phyloP scores from a whole-genome alignment of 2,888 invertebrate species.

The Schizotus pectinicornis region DNA sequence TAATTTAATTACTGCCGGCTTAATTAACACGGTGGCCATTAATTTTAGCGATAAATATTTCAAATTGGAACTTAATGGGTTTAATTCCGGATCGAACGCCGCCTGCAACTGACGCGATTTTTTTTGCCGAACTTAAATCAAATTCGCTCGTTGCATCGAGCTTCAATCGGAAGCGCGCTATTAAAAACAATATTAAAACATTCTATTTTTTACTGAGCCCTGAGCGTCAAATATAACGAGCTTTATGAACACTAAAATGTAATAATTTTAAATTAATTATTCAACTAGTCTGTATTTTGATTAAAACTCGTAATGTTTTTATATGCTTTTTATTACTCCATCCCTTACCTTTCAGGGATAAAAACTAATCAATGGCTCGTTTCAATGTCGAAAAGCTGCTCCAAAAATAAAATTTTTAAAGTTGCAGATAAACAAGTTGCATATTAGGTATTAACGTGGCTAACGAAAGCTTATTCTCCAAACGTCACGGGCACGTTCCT shows the following conservation, averaged over 20 bases:
- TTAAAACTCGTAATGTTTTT: slow-evolving; percentile 22
- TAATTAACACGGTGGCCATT: slow-evolving; percentile 30
- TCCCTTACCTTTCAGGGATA: slow-evolving; percentile 5
- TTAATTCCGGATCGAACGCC: no score
- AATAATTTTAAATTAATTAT: slow-evolving; percentile 28
- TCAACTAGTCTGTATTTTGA: slow-evolving; percentile 35
- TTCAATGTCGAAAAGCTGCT: neutral
- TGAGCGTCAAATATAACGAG: neutral
- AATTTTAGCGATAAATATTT: slow-evolving; percentile 24
- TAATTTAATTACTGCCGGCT: slow-evolving; percentile 27
- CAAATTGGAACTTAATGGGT: slow-evolving; percentile 4
- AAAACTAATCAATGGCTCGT: neutral
- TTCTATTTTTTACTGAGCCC: neutral
- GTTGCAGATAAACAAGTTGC: no score
- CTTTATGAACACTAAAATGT: neutral
- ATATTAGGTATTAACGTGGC: no score
- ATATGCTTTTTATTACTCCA: slow-evolving; percentile 5
- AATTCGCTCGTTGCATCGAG: no score
- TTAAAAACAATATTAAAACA: no score
- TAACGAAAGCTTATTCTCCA: no score
- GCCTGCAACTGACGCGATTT: no score
- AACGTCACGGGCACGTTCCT: no score
- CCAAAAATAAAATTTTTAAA: no score
- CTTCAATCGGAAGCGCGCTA: no score
- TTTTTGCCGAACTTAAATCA: no score